These are phyloP conservation scores for Drymonia ruficornis DNA, from an alignment of 2,888 invertebrate genomes.

Conservation along the genomic window DNA sequence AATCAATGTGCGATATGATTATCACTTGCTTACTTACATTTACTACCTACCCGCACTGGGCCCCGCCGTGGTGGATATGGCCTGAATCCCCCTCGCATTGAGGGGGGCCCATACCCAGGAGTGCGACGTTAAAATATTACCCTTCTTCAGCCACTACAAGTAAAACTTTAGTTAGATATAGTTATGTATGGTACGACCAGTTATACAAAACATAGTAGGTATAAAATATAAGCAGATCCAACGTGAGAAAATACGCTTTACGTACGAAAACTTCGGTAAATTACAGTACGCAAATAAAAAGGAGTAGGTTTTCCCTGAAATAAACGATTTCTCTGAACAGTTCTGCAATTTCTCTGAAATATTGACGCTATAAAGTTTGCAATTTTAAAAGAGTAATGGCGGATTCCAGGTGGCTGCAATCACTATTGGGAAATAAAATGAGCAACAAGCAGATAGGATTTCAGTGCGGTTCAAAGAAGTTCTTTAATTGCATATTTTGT, in stretches of 20 bases:
- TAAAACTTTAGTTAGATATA: neutral
- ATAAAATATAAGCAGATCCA: neutral
- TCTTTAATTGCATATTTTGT: neutral
- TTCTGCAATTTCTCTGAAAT: conserved; percentile 64
- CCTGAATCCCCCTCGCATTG: too few species aligned
- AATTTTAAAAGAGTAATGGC: conserved; percentile 73
- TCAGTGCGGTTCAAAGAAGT: conserved; percentile 24
- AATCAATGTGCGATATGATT: too few species aligned
- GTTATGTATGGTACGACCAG: too few species aligned
- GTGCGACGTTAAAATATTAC: too few species aligned
- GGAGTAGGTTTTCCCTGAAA: conserved; percentile 38
- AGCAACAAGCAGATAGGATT: conserved; percentile 53
- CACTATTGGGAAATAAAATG: conserved; percentile 69
- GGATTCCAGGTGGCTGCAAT: conserved; percentile 69
- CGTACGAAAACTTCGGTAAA: too few species aligned
- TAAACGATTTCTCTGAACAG: conserved; percentile 57
- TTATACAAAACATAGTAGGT: neutral
- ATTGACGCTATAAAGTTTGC: conserved; percentile 69
- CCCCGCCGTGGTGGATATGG: too few species aligned
- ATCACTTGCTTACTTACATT: too few species aligned
- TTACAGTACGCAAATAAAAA: conserved; percentile 15
- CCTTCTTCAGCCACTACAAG: neutral
- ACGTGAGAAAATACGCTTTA: too few species aligned
- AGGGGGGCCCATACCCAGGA: too few species aligned
- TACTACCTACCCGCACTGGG: too few species aligned